Conservation (phyloP, 2,113 vertebrate genomes). For the Argyrosomus japonicus region DNA sequence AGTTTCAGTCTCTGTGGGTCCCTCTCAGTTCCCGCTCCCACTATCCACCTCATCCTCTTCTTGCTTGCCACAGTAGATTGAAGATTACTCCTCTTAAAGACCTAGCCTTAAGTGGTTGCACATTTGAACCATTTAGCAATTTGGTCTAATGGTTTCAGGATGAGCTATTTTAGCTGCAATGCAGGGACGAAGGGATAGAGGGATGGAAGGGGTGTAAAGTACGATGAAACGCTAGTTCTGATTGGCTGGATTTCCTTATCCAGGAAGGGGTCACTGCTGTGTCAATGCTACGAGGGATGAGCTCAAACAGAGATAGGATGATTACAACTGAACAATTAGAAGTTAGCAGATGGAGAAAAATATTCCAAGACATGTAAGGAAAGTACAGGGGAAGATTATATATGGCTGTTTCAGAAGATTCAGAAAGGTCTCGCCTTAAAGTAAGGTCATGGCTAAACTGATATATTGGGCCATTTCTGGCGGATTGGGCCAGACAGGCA, state of each 20-base stretch:
- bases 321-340: slow-evolving; percentile 58
- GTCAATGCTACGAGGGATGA: slow-evolving; percentile 58
- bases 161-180: slow-evolving; percentile 75
- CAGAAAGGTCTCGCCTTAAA: slow-evolving; percentile 4
- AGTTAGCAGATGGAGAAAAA: slow-evolving; percentile 28
- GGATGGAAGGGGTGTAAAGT: slow-evolving; percentile 54
- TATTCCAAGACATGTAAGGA: slow-evolving; percentile 8
- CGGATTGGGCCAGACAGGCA: slow-evolving; percentile 2
- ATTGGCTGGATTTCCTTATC: slow-evolving; percentile 64
- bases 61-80: slow-evolving; percentile 78
- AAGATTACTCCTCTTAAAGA: slow-evolving; percentile 82
- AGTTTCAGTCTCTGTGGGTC: slow-evolving; percentile 39
- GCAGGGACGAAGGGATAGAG: slow-evolving; percentile 49
- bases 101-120: slow-evolving; percentile 82
- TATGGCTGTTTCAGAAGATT: slow-evolving; percentile 25
- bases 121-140: slow-evolving; percentile 85
- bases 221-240: slow-evolving; percentile 51
- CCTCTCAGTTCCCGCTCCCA: slow-evolving; percentile 38
- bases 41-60: slow-evolving; percentile 61
- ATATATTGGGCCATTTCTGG: not conserved
- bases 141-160: slow-evolving; percentile 84
- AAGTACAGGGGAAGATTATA: not conserved
- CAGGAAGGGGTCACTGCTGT: slow-evolving; percentile 57
- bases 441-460: not conserved
- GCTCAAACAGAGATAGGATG: slow-evolving; percentile 50